Evolutionary conservation across 2,888 invertebrate genomes (phyloP).

Genomic region (Diarsia dahlii): DNA sequence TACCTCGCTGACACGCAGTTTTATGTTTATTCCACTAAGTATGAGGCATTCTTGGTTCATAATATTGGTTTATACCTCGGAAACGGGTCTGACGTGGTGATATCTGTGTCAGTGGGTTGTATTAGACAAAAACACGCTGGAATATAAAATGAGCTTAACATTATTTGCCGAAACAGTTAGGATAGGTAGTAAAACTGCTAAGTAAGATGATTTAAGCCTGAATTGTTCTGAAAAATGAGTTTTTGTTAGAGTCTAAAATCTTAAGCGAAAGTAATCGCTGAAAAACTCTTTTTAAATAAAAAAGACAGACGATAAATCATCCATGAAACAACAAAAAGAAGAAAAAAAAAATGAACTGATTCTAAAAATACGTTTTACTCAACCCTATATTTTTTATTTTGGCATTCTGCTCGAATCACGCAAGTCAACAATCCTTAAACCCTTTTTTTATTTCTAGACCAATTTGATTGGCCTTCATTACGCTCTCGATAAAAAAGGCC

Average conservation of each 20-base stretch:
- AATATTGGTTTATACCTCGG: not conserved
- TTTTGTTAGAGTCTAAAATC: not conserved
- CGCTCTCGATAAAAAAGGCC: constrained; percentile 28
- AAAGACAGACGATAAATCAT: not conserved
- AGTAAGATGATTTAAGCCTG: not conserved
- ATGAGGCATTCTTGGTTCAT: constrained; percentile 29
- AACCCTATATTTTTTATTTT: constrained; percentile 12
- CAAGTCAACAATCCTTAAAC: constrained; percentile 28
- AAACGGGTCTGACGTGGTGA: not conserved
- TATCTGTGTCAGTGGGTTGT: not conserved
- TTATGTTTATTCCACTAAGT: not conserved
- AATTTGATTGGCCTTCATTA: constrained; percentile 39
- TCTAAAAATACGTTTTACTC: constrained; percentile 8
- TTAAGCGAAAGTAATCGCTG: not conserved
- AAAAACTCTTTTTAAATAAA: not conserved
- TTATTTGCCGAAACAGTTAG: not conserved
- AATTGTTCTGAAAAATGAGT: not conserved
- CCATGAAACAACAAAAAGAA: not conserved
- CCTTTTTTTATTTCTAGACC: constrained; percentile 30
- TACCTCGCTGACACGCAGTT: constrained; percentile 53
- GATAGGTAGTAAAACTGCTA: not conserved
- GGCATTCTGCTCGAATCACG: constrained; percentile 13
- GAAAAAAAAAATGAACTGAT: not conserved
- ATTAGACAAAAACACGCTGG: not conserved
- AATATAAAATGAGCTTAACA: not conserved